A percentile compares a stretch with the other conserved stretches of the same genome.
Conservation (phyloP, 2,113 vertebrate species). For the Morone chrysops region DNA sequence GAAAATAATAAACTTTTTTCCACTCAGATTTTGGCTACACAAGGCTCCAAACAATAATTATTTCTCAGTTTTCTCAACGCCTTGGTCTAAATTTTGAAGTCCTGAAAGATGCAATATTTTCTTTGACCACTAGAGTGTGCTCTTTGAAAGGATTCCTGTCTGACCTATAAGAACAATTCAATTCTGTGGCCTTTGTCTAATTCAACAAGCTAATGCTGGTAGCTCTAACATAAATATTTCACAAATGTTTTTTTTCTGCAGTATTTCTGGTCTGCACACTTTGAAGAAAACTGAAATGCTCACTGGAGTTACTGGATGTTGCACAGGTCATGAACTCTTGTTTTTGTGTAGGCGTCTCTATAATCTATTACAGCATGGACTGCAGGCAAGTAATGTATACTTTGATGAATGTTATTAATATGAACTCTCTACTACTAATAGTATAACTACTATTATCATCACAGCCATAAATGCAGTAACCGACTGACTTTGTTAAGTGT, state of each 20-base stretch:
- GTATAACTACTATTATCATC: not conserved
- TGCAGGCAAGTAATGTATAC: not conserved
- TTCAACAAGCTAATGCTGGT: not conserved
- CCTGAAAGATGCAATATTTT: not conserved
- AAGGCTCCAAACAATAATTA: not conserved
- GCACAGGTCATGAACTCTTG: not conserved
- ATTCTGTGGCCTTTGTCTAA: not conserved
- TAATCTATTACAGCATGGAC: not conserved
- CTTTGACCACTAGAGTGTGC: conserved; percentile 60
- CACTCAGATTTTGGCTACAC: too few species aligned
- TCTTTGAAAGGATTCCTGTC: conserved; percentile 26
- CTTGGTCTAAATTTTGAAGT: not conserved
- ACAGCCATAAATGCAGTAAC: too few species aligned
- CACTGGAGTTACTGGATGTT: not conserved
- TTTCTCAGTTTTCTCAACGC: too few species aligned
- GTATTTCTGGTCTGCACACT: not conserved
- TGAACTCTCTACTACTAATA: too few species aligned
- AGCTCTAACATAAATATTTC: not conserved
- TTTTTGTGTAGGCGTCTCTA: not conserved
- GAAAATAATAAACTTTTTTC: too few species aligned
- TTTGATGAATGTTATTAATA: not conserved
- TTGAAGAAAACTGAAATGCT: not conserved
- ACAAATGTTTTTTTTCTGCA: not conserved
- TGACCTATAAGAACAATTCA: accelerated
- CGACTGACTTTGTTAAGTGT: not conserved